phyloP scores from a whole-genome alignment of 2,888 invertebrate genomes.

The Cancer borealis region DNA sequence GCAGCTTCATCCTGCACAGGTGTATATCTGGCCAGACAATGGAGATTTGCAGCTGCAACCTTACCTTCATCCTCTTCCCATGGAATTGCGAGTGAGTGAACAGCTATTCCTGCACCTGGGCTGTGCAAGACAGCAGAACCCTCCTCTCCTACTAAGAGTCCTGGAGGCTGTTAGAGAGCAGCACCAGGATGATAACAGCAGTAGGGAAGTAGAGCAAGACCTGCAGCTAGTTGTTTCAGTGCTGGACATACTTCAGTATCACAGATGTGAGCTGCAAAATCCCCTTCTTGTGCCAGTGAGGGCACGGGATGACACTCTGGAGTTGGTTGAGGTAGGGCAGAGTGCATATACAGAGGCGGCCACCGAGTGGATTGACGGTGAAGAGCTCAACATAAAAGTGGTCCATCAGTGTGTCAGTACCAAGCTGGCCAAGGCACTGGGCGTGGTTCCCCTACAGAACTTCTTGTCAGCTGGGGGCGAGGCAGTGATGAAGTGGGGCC shows the following conservation, averaged over 20 bases:
- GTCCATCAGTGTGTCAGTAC: slow-evolving; percentile 44
- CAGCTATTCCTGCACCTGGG: slow-evolving; percentile 43
- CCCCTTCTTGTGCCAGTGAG: slow-evolving; percentile 51
- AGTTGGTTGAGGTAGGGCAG: slow-evolving; percentile 33
- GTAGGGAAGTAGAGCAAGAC: slow-evolving; percentile 44
- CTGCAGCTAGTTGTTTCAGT: slow-evolving; percentile 48
- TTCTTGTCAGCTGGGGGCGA: slow-evolving; percentile 51
- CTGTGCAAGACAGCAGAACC: slow-evolving; percentile 14
- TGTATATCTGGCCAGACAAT: neutral
- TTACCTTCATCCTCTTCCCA: slow-evolving; percentile 53
- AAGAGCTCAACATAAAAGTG: slow-evolving; percentile 53
- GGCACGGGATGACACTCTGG: slow-evolving; percentile 38
- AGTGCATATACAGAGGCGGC: slow-evolving; percentile 54
- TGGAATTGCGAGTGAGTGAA: slow-evolving; percentile 43
- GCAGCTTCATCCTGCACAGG: slow-evolving; percentile 17
- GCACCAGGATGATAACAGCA: neutral
- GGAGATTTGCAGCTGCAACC: slow-evolving; percentile 53
- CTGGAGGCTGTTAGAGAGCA: slow-evolving; percentile 7
- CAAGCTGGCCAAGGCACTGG: slow-evolving; percentile 46
- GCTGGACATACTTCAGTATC: slow-evolving; percentile 43
- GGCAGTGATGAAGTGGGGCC: slow-evolving; percentile 65
- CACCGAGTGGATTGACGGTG: slow-evolving; percentile 57
- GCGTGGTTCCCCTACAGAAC: slow-evolving; percentile 54
- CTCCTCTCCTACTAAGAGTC: slow-evolving; percentile 39
- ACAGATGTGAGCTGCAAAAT: neutral